Evolutionary conservation across 2,888 invertebrate species (phyloP), one percentile per base, ranked within the genome.

Genomic region (Megalurothrips usitatus): DNA sequence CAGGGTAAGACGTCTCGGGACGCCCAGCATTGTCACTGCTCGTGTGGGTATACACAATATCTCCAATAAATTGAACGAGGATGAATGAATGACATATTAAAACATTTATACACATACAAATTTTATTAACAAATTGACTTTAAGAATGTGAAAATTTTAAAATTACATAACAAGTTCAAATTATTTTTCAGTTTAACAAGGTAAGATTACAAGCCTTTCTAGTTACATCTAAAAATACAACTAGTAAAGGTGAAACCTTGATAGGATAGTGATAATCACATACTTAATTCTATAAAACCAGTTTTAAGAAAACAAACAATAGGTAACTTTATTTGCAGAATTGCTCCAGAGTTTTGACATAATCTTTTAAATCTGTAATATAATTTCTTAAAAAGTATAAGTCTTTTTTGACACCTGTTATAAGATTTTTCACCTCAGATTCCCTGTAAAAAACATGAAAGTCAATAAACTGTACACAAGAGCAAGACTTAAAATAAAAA

Each of bases 321-420:
- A 75, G 11, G 9, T 23, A 23, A 0, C 23, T 26, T 12, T 23
- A 75, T 75, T 26, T 26, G 26, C 68, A 75, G 23, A 75, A 75
- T 8, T 26, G 12, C 26, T 75, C 68, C 11, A 75, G 68, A 26
- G 68, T 75, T 11, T 12, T 10, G 12, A 75, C 68, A 75, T 75
- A 75, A 75, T 75, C 68, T 26, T 75, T 75, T 26, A 75, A 10
- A 9, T 75, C 68, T 26, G 23, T 75, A 23, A 75, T 26, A 12
- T 75, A 75, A 75, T 75, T 75, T 6, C 68, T n/a, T 75, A 75
- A 23, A 75, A 75, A 75, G 26, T 26, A 75, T 75, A 11, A 26
- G 12, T 75, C 68, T 26, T 75, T 75, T 23, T 75, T 75, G 9
- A 75, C 68, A 23, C 68, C 68, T 8, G 68, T 75, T 23, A 75